These are phyloP conservation scores for Cirrhinus mrigala DNA, from an alignment of 2,797 vertebrate species.

Conservation along the genomic window DNA sequence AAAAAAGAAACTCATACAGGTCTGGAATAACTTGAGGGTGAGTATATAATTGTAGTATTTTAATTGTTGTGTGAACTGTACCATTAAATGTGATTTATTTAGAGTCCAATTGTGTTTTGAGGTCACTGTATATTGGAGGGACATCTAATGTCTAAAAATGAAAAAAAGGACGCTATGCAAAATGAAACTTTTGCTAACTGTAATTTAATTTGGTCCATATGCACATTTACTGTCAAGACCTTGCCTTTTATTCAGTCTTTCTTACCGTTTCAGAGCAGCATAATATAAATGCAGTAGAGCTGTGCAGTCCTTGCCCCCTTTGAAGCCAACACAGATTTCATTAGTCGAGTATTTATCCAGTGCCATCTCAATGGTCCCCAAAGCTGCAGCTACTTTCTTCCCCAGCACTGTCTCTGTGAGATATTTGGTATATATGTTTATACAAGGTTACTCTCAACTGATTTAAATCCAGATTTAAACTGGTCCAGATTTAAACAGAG, in stretches of 20 bases:
- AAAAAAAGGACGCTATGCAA: neutral
- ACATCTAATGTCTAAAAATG: neutral
- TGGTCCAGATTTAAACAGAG: no score
- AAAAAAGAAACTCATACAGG: neutral
- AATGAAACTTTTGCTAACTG: conserved; percentile 30
- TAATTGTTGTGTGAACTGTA: neutral
- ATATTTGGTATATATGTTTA: conserved; percentile 12
- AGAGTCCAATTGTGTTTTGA: neutral
- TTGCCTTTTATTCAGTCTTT: no score
- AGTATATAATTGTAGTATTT: neutral
- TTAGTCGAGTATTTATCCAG: conserved; percentile 82
- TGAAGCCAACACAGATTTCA: conserved; percentile 92
- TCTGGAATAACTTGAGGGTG: neutral
- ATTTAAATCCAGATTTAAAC: neutral
- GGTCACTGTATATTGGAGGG: neutral
- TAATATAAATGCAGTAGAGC: conserved; percentile 93
- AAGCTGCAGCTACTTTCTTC: conserved; percentile 84
- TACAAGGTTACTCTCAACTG: neutral
- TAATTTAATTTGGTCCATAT: conserved; percentile 12
- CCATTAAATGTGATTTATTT: neutral
- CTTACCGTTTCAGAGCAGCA: conserved; percentile 88
- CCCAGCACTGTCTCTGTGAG: conserved; percentile 74
- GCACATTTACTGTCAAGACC: no score
- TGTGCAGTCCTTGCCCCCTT: conserved; percentile 97
- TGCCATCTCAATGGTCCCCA: conserved; percentile 86